These are phyloP conservation scores for Oryzias melastigma DNA, from an alignment of 2,113 vertebrate genomes.

Conservation along the genomic window DNA sequence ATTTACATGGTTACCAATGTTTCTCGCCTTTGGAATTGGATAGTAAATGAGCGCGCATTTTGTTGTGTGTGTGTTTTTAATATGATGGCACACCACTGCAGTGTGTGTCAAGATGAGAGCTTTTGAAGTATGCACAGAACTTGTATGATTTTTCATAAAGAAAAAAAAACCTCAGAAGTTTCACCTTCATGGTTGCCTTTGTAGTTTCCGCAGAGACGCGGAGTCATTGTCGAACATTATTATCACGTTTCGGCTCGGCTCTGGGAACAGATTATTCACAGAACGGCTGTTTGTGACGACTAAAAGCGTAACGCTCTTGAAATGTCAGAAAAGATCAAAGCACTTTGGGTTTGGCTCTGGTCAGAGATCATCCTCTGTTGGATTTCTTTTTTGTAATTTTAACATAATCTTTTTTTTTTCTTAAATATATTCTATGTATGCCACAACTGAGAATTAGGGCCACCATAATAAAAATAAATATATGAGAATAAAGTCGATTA, in stretches of 20 bases:
- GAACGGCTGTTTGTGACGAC: constrained; percentile 12
- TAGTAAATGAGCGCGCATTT: constrained; percentile 43
- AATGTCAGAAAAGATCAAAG: constrained; percentile 32
- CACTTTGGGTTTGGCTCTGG: constrained; percentile 9
- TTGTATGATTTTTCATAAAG: constrained; percentile 1
- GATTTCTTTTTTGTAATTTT: too few relatives aligned
- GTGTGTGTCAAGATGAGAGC: constrained; percentile 16
- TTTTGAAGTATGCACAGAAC: constrained; percentile 40
- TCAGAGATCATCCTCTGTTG: constrained; percentile 7
- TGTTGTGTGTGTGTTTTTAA: constrained; percentile 45
- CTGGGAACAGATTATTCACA: constrained; percentile 27
- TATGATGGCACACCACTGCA: constrained; percentile 38
- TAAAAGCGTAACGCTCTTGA: constrained; percentile 8
- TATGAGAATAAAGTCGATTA: too few relatives aligned
- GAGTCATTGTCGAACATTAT: constrained; percentile 25
- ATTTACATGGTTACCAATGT: constrained; percentile 54
- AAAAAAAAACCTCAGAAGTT: constrained; percentile 25
- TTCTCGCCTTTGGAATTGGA: constrained; percentile 44
- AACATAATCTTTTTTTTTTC: too few relatives aligned
- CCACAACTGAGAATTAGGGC: too few relatives aligned
- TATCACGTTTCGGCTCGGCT: constrained; percentile 20
- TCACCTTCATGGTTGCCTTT: constrained; percentile 51
- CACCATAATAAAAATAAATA: too few relatives aligned
- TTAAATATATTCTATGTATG: too few relatives aligned
- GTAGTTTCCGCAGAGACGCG: constrained; percentile 32